Evolutionary conservation across 2,888 invertebrate genomes (phyloP), one percentile per base, ranked within the genome.

Genomic region (Agrilus mali): DNA sequence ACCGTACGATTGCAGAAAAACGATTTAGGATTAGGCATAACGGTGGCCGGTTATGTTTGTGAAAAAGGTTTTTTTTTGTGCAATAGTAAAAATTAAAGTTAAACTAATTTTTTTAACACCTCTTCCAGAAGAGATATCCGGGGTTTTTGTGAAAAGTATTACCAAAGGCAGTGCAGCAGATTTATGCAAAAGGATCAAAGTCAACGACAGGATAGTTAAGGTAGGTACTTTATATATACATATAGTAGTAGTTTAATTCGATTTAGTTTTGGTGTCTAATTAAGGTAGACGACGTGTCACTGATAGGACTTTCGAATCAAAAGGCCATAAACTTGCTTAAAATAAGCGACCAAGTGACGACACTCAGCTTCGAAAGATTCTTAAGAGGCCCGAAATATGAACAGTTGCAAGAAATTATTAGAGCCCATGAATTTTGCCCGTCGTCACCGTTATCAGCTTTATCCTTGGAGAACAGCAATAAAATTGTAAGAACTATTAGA

Each of bases 111-210:
- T n/a, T n/a, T n/a, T n/a, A n/a, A n/a, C n/a, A n/a, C n/a, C n/a
- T n/a, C n/a, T n/a, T n/a, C n/a, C 70, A 83, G 97, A 97, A 70
- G 97, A 97, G 67, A 76, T 98, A 41, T 95, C 94, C n/a, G 98
- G 98, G 7, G 96, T 98, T 60, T 98, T 98, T 71, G 95, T 98
- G 14, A 96, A 97, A 68, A 96, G 95, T 64, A 90, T 98, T 55
- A 93, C 94, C 59, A 87, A 90, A 62, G 94, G 94, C 41, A 95
- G 96, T 67, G 93, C 95, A 42, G 97, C 97, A 1, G 93, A 93
- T 63, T 71, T 86, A 57, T 92, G 92, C 63, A 84, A 86, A 43
- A 80, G 84, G 67, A 94, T 98, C 58, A 84, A 82, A 68, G 80
- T 95, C 56, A 96, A 98, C 66, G 97, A 98, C 71, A 84, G 97